phyloP scores from a whole-genome alignment of 2,113 vertebrate genomes.

The Tachycineta bicolor region DNA sequence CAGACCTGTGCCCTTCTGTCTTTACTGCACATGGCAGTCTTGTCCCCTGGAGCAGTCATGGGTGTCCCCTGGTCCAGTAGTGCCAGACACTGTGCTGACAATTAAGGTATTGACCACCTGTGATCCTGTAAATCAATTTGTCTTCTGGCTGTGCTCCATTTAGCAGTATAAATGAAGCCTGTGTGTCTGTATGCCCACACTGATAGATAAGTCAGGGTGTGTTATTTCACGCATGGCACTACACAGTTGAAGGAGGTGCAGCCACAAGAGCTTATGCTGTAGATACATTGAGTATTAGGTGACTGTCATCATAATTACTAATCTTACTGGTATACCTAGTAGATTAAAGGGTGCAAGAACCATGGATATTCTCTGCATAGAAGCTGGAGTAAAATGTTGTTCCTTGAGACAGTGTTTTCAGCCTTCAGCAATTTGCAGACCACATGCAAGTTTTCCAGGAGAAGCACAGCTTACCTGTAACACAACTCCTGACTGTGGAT shows the following conservation, averaged over 20 bases:
- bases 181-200: not conserved
- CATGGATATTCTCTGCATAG: not conserved
- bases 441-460: not conserved
- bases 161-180: not conserved
- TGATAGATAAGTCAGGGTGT: not conserved
- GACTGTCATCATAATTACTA: not conserved
- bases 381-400: not conserved
- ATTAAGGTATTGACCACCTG: not conserved
- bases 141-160: constrained; percentile 17
- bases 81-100: not conserved
- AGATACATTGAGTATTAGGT: not conserved
- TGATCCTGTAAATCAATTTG: constrained; percentile 12
- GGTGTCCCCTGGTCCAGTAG: not conserved
- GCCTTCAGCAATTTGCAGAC: not conserved
- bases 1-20: not conserved
- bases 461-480: not conserved
- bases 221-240: not conserved
- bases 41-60: not conserved
- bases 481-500: not conserved
- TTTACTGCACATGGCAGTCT: not conserved
- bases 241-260: not conserved
- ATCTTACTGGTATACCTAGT: not conserved
- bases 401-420: not conserved
- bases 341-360: not conserved
- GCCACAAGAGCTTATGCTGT: not conserved